A percentile compares a stretch with the other conserved stretches of the same genome.
phyloP scores from a whole-genome alignment of 1,140 invertebrate genomes.

The Rhagoletis zephyria region DNA sequence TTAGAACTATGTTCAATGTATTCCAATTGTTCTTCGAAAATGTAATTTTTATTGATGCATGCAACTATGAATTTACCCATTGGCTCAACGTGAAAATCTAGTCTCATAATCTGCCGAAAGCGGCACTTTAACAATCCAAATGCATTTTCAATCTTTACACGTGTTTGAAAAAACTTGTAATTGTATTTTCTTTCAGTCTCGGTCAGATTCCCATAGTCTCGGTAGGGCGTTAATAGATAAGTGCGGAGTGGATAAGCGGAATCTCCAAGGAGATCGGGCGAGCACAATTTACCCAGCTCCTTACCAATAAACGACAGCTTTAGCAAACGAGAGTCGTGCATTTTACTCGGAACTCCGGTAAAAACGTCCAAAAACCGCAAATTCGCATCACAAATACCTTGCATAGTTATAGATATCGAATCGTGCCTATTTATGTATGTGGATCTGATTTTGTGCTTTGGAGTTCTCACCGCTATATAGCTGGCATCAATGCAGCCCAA shows the following conservation, averaged over 20 bases:
- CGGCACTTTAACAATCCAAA: too few species aligned
- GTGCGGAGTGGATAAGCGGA: too few species aligned
- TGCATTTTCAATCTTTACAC: too few species aligned
- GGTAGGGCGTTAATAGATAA: background rate
- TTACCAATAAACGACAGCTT: constrained; percentile 43
- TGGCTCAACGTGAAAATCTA: too few species aligned
- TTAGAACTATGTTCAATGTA: too few species aligned
- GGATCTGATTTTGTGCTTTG: constrained; percentile 53
- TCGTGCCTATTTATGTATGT: background rate
- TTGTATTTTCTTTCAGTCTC: too few species aligned
- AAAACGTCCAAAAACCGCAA: constrained; percentile 8
- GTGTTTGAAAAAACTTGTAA: too few species aligned
- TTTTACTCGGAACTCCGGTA: background rate
- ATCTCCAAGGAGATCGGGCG: background rate
- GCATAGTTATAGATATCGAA: constrained; percentile 11
- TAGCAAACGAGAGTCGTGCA: background rate
- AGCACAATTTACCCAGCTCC: background rate
- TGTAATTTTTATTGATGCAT: too few species aligned
- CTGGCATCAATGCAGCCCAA: constrained; percentile 9
- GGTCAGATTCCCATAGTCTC: too few species aligned
- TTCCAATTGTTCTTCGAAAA: too few species aligned
- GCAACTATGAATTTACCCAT: too few species aligned
- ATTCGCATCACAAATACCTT: constrained; percentile 13
- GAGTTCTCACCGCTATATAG: constrained; percentile 56
- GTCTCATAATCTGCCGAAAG: too few species aligned